A percentile compares a stretch with the other conserved stretches of the same genome.
Conservation (phyloP, 2,797 vertebrate genomes). For the Phoebastria nigripes region DNA sequence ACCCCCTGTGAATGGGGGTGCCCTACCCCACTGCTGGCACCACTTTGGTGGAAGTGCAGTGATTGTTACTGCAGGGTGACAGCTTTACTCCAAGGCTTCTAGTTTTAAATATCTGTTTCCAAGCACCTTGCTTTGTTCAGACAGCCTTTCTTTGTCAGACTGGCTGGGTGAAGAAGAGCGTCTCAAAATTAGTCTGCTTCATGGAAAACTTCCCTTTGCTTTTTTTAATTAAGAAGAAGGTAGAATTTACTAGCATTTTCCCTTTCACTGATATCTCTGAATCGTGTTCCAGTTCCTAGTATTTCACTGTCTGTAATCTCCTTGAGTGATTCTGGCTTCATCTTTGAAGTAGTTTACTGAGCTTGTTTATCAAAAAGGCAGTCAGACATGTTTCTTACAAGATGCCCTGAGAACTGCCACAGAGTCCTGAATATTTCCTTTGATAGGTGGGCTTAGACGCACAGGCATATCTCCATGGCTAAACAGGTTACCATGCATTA, state of each 20-base stretch:
- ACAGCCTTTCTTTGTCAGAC: background rate
- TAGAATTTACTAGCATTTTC: background rate
- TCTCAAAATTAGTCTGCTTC: background rate
- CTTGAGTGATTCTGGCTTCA: background rate
- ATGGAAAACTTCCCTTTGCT: background rate
- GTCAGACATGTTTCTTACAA: background rate
- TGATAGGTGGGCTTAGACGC: background rate
- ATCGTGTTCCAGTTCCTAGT: background rate
- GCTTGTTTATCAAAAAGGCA: background rate
- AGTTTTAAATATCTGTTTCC: background rate
- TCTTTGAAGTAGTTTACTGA: background rate
- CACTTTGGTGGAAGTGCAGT: background rate
- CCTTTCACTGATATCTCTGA: background rate
- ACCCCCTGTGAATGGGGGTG: background rate
- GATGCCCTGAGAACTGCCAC: background rate
- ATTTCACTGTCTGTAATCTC: background rate
- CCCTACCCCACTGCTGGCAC: background rate
- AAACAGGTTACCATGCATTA: background rate
- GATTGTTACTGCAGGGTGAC: too few species aligned
- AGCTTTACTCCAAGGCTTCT: background rate
- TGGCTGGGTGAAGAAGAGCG: rapidly evolving
- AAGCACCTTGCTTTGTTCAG: background rate
- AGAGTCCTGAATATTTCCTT: background rate
- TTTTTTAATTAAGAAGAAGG: background rate
- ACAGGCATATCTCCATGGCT: background rate